A percentile compares a stretch with the other conserved stretches of the same genome.
phyloP scores from a whole-genome alignment of 2,797 vertebrate genomes.

The Cyclopterus lumpus region DNA sequence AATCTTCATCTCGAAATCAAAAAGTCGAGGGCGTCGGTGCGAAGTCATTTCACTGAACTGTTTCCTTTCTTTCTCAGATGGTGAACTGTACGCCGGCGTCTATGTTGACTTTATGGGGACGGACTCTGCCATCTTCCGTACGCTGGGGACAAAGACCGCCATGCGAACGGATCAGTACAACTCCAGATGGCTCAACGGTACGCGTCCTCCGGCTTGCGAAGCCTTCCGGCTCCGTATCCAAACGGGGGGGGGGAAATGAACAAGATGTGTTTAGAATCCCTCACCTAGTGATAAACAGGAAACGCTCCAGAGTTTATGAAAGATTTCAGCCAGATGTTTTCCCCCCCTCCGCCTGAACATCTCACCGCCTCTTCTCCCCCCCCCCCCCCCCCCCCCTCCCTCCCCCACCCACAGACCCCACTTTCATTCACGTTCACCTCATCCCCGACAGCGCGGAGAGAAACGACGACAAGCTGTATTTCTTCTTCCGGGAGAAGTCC shows the following conservation, averaged over 20 bases:
- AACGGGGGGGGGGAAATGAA: slow-evolving; percentile 18
- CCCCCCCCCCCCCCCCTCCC: slow-evolving; percentile 32
- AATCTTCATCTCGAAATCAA: slow-evolving; percentile 48
- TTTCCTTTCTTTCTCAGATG: slow-evolving; percentile 84
- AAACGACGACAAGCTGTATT: slow-evolving; percentile 98
- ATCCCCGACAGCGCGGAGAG: slow-evolving; percentile 96
- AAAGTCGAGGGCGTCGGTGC: slow-evolving; percentile 57
- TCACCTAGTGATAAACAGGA: slow-evolving; percentile 51
- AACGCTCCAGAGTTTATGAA: slow-evolving; percentile 36
- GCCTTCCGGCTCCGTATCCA: slow-evolving; percentile 8
- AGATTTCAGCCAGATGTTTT: slow-evolving; percentile 52
- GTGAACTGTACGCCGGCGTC: slow-evolving; percentile 96
- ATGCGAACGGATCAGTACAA: slow-evolving; percentile 99
- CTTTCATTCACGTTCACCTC: slow-evolving; percentile 93
- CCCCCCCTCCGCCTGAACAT: slow-evolving; percentile 19
- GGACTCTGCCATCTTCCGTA: slow-evolving; percentile 97
- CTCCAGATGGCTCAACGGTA: slow-evolving; percentile 98
- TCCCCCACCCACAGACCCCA: slow-evolving; percentile 89
- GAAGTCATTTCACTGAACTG: slow-evolving; percentile 53
- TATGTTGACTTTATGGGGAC: slow-evolving; percentile 99
- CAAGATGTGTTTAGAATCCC: slow-evolving; percentile 41
- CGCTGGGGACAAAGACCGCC: slow-evolving; percentile 94
- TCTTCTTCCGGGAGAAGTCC: slow-evolving; percentile 98
- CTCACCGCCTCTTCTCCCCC: slow-evolving; percentile 42
- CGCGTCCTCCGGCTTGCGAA: slow-evolving; percentile 25